phyloP scores from a whole-genome alignment of 2,888 invertebrate genomes.

The Drosophila neotestacea region DNA sequence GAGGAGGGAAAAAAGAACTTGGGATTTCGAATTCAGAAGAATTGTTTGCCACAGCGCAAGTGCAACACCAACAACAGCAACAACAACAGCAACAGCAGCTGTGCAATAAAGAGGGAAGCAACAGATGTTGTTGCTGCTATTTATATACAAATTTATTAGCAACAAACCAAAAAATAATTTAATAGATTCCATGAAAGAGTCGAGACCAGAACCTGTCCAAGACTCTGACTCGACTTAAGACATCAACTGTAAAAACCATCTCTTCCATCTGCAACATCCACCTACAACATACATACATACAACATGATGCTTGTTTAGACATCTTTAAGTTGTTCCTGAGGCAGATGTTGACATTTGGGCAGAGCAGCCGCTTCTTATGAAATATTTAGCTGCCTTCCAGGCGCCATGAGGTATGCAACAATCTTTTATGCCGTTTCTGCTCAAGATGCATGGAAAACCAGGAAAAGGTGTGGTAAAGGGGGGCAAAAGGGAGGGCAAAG shows the following conservation, averaged over 20 bases:
- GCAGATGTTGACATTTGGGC: constrained; percentile 64
- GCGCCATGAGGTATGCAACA: constrained; percentile 75
- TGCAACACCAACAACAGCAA: constrained; percentile 31
- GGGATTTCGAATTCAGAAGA: constrained; percentile 62
- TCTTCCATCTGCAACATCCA: not conserved
- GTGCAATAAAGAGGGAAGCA: constrained; percentile 21
- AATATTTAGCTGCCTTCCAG: constrained; percentile 59
- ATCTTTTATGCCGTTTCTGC: constrained; percentile 48
- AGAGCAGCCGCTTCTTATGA: constrained; percentile 53
- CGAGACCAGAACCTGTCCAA: constrained; percentile 4
- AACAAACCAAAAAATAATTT: constrained; percentile 58
- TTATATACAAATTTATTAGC: constrained; percentile 64
- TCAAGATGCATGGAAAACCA: constrained; percentile 1
- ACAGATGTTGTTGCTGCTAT: constrained; percentile 49
- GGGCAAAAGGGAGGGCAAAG: not conserved
- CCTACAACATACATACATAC: not conserved
- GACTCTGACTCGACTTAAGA: constrained; percentile 33
- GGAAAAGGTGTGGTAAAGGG: not conserved
- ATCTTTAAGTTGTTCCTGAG: constrained; percentile 26
- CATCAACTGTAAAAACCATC: constrained; percentile 12
- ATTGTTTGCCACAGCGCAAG: constrained; percentile 46
- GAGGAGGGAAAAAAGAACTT: constrained; percentile 31
- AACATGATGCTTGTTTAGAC: constrained; percentile 2
- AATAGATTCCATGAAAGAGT: constrained; percentile 69
- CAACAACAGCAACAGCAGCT: constrained; percentile 22